These are phyloP conservation scores for Caenorhabditis sp. DNA, from an alignment of 2,888 invertebrate species.

Conservation along the genomic window DNA sequence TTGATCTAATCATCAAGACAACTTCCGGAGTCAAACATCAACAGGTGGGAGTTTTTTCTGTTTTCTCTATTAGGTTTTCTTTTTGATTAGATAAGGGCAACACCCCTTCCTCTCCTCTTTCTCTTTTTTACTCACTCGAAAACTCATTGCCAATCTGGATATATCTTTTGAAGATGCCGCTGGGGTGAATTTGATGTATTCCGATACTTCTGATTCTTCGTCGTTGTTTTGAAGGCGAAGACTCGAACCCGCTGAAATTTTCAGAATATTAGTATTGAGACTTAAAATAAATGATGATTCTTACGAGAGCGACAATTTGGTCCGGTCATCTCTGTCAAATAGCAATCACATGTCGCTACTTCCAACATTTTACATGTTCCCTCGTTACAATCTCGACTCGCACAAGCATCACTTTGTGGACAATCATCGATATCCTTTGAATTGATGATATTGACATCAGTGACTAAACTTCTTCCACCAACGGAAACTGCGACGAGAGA, in stretches of 20 bases:
- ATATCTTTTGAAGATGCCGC: slow-evolving; percentile 26
- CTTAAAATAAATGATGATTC: neutral
- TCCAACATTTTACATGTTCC: slow-evolving; percentile 47
- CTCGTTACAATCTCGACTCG: slow-evolving; percentile 45
- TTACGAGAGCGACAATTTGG: slow-evolving; percentile 52
- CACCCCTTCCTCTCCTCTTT: too few species aligned
- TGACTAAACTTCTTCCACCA: slow-evolving; percentile 3
- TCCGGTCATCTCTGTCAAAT: slow-evolving; percentile 46
- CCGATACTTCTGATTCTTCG: slow-evolving; percentile 32
- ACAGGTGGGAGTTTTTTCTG: too few species aligned
- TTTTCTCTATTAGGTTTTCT: too few species aligned
- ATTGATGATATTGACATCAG: slow-evolving; percentile 9
- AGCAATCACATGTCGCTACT: slow-evolving; percentile 56
- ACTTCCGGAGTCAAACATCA: too few species aligned
- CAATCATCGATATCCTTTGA: slow-evolving; percentile 43
- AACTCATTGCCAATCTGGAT: slow-evolving; percentile 31
- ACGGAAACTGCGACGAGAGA: slow-evolving; percentile 42
- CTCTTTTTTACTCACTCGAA: too few species aligned
- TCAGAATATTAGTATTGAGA: neutral
- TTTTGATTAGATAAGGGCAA: too few species aligned
- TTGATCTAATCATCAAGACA: too few species aligned
- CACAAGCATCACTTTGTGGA: slow-evolving; percentile 35
- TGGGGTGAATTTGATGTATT: slow-evolving; percentile 33
- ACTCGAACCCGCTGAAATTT: slow-evolving; percentile 15
- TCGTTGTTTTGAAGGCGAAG: slow-evolving; percentile 38